Percentiles rank a stretch among this genome's conserved stretches.
phyloP scores from a whole-genome alignment of 2,113 vertebrate species.

The Cranoglanis bouderius region DNA sequence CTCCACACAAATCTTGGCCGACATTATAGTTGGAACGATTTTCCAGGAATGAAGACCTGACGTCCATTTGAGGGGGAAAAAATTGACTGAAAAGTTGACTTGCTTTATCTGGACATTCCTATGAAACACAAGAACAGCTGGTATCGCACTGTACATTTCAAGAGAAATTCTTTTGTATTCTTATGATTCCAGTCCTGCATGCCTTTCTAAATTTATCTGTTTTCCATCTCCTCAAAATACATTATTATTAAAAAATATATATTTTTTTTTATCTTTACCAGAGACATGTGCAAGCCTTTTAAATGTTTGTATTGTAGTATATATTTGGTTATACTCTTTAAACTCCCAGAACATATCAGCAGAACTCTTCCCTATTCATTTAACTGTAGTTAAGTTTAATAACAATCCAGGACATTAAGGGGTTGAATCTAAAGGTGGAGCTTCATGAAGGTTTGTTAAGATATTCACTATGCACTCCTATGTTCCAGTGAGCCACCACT shows the following conservation, averaged over 20 bases:
- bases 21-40: neutral
- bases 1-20: neutral
- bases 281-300: neutral
- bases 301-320: neutral
- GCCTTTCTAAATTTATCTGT: neutral
- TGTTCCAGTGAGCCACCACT: neutral
- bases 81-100: neutral
- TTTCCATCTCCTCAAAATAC: neutral
- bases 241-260: neutral
- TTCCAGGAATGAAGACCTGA: slow-evolving; percentile 19
- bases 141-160: neutral
- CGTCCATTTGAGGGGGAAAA: neutral
- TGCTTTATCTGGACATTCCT: slow-evolving; percentile 29
- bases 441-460: slow-evolving; percentile 3
- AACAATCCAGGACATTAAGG: neutral
- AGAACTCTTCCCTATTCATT: neutral
- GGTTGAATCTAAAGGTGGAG: neutral
- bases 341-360: neutral
- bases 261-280: neutral
- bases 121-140: slow-evolving; percentile 4
- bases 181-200: neutral
- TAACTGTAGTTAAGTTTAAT: neutral
- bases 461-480: neutral
- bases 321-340: neutral
- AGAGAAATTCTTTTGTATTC: neutral